Base-by-base conservation (phyloP, 1,140 invertebrate species). In the Bombus impatiens region DNA sequence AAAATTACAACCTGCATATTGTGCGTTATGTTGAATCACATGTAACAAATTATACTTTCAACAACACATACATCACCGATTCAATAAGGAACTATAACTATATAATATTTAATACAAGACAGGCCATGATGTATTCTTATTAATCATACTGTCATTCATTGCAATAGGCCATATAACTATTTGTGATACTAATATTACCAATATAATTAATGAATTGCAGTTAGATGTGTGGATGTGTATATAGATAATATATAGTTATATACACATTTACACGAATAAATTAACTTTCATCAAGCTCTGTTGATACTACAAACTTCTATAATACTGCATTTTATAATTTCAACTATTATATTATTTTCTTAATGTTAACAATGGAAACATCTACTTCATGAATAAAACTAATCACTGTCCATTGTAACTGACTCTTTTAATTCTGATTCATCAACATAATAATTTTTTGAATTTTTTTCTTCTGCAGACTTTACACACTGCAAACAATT, bases 401-500 rank as follows among this genome's bases (percentile, higher is more conserved):
- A 95, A 92, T 95, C 94, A 77, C 93, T 95, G 78, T 95, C 95
- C 91, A 95, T 93, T 59, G 92, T 92, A 62, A 89, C 87, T 59
- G 93, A 91, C 42, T 94, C 93, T 89, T 93, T 95, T 70, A 94
- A 78, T 59, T 95, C 93, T 10, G 94, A 95, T 71, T 95, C 95
- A 70, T 95, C 95, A 37, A 95, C 94, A 82, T 94, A 95, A 90
- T 92, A 92, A 84, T 94, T 94, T 68, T 95, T 95, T 79, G 93
- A 91, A 86, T 95, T 95, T 81, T 93, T 95, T 85, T 95, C 95
- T 82, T 94, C 94, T n/a, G 91, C 74, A 78, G 95, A 95, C 83
- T 95, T 95, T 67, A 95, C 91, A 47, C 95, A 95, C 95, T 95
- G 88, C 71, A 93, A 28, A 93, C 37, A 76, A 85, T 40, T 57